Base-by-base conservation (phyloP, 2,113 vertebrate genomes). In the Cisticola juncidis region DNA sequence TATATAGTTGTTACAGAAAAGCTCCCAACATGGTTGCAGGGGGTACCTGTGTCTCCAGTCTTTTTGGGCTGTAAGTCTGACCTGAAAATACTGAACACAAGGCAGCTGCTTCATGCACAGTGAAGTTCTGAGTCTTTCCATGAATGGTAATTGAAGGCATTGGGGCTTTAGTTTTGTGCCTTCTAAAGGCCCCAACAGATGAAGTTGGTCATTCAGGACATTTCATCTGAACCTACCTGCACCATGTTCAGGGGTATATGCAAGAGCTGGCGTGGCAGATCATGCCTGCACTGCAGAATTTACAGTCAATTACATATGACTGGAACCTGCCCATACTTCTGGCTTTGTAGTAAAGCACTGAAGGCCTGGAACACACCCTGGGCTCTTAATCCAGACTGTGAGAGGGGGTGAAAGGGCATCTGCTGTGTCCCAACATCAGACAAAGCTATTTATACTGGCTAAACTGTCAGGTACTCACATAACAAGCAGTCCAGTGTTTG, bases 21-120 rank as follows among this genome's bases (percentile, higher is more conserved):
- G 15, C 20, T 47, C 6, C 0, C 12, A n/a, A 9, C 5, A 0
- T 6, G 6, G 7, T 65, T 80, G 21, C 66, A 69, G 35, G 3
- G 3, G 12, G 14, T 58, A 26, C 16, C 17, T 0, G 0, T 42
- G 8, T 66, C n/a, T 53, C 31, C 60, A 70, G 7, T 25, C 38
- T 54, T 53, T 71, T 16, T 36, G 57, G 38, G 21, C 40, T 54
- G 17, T 16, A 31, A 42, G 9, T 29, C 23, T 88, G 53, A 48
- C 40, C n/a, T 66, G 40, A 60, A 69, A 86, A 48, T 18, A 24
- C 64, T 51, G 44, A 48, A 2, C 29, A 12, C 11, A 25, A 44
- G 42, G 53, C 24, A 70, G 80, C 4, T 7, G 33, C 57, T 87
- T 62, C 31, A 42, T 65, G 81, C 36, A 31, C 45, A 22, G 58